These are phyloP conservation scores for Chrysaora quinquecirrha DNA, from an alignment of 30 jellyfish, hydroid and myxozoan genomes.

Conservation along the genomic window DNA sequence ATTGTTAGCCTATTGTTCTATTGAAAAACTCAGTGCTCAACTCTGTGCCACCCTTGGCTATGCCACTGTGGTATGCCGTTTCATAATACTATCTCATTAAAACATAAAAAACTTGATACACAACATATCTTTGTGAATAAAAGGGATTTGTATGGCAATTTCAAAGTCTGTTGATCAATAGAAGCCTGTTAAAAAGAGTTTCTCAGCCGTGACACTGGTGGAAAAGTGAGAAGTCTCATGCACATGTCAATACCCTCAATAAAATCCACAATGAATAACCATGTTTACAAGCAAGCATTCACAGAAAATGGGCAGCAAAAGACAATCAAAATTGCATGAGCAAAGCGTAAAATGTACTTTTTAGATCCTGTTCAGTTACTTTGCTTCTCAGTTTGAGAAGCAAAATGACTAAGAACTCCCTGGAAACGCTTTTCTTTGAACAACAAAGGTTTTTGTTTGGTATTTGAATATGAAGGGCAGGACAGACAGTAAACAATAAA, in stretches of 20 bases:
- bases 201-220: neutral
- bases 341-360: neutral
- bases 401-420: neutral
- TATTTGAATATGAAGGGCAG: neutral
- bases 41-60: no score
- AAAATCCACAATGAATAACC: constrained; percentile 27
- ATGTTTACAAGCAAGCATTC: constrained; percentile 29
- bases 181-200: neutral
- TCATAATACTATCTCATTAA: no score
- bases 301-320: neutral
- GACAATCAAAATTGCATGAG: neutral
- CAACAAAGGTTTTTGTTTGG: neutral
- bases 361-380: neutral
- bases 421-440: neutral
- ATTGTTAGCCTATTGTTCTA: no score
- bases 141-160: no score
- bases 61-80: no score
- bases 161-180: no score
- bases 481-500: neutral
- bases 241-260: neutral
- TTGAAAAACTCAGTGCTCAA: no score
- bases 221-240: neutral
- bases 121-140: no score
- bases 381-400: neutral
- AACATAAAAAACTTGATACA: no score